These are phyloP conservation scores for Leptocoma aspasia DNA, from an alignment of 2,113 vertebrate genomes.

Conservation along the genomic window DNA sequence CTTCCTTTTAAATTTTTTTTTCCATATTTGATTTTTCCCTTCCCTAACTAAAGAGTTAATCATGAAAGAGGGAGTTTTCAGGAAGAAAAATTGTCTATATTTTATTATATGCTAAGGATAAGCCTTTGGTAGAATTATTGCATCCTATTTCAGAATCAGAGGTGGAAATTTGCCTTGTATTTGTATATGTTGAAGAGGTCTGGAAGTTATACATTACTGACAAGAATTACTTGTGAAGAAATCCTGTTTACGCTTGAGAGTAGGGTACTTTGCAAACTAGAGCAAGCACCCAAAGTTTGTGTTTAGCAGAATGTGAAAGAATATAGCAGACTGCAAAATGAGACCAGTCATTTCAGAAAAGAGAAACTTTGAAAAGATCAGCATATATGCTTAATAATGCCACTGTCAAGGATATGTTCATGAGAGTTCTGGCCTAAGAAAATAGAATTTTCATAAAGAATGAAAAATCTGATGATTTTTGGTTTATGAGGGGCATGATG, in stretches of 20 bases:
- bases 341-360: not conserved
- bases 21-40: not conserved
- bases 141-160: not conserved
- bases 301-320: not conserved
- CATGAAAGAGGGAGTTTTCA: not conserved
- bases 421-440: not conserved
- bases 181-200: not conserved
- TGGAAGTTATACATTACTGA: not conserved
- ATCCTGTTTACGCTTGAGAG: accelerated
- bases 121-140: not conserved
- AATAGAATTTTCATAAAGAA: not conserved
- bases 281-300: not conserved
- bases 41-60: not conserved
- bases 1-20: not conserved
- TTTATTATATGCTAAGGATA: not conserved
- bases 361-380: not conserved
- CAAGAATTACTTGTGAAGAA: not conserved
- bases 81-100: not conserved
- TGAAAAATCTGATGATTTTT: not conserved
- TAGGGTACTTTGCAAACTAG: not conserved
- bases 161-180: not conserved
- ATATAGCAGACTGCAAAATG: not conserved
- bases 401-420: not conserved
- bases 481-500: not conserved
- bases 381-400: not conserved